Base-by-base conservation (phyloP, 2,888 invertebrate genomes). In the Aporophyla lueneburgensis region DNA sequence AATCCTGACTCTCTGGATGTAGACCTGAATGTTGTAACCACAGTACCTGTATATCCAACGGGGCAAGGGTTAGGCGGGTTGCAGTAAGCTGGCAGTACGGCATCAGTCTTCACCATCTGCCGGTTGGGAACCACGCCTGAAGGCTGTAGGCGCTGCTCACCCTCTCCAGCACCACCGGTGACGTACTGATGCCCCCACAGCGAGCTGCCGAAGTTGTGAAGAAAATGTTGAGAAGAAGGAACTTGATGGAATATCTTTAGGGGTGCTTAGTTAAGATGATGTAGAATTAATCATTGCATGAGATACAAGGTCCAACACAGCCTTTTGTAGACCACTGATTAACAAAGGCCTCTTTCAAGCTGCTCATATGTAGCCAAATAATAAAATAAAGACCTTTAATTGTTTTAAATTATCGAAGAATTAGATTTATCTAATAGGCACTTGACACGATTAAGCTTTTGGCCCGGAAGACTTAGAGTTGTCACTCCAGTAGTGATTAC, bases 11-110 rank as follows among this genome's bases (percentile, higher is more conserved):
- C 2, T 70, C n/a, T 56, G 12, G 14, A 59, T n/a, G 3, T 27
- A 33, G 46, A 66, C 27, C 59, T 63, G 5, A 27, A 53, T 9
- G 51, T 56, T 24, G 2, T 5, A 27, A 59, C 10, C 21, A 71
- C 68, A 56, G 66, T 94, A 98, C 99, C 98, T 81, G 98, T 97
- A 92, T 98, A 99, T 85, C 99, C 99, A 78, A 99, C 97, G 3
- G 99, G 99, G 92, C 99, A 99, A 0, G 99, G 99, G 95, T 99
- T 99, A 3, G 99, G 99, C 1, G 99, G 99, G 94, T 99, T 99
- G 94, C 99, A 99, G 95, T 99, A 99, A 33, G 99, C 99, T 0
- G 99, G 99, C 77, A 99, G 97, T 21, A 98, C 98, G 16, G 98
- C 98, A 92, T 99, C 99, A 6, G 98, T 98, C 95, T 99, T 99